These are phyloP conservation scores for Temnothorax curvispinosus DNA, from an alignment of 1,140 invertebrate species.

Conservation along the genomic window DNA sequence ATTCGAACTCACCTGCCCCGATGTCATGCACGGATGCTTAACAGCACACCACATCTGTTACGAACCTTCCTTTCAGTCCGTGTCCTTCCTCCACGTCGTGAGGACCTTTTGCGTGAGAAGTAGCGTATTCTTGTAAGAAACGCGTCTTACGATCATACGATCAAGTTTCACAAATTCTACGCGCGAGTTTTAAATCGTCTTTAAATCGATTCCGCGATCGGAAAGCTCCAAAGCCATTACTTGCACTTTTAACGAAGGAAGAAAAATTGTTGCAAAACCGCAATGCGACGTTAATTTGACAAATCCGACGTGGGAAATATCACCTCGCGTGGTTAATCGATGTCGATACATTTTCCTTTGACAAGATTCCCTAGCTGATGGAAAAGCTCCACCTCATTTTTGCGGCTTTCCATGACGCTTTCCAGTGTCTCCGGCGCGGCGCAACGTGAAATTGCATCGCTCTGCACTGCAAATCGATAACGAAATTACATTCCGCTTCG, in stretches of 20 bases:
- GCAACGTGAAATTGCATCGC: slow-evolving; percentile 50
- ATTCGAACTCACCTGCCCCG: slow-evolving; percentile 80
- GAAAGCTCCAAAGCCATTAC: background rate
- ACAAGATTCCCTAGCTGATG: background rate
- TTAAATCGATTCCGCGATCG: too few relatives aligned
- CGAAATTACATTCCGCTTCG: slow-evolving; percentile 47
- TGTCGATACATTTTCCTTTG: slow-evolving; percentile 22
- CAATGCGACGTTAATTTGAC: slow-evolving; percentile 33
- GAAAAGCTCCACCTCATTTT: slow-evolving; percentile 40
- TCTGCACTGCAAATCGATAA: slow-evolving; percentile 24
- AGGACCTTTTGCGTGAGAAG: slow-evolving; percentile 61
- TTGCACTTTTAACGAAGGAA: background rate
- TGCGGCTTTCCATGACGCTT: slow-evolving; percentile 23
- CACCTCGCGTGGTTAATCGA: slow-evolving; percentile 11
- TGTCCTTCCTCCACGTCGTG: slow-evolving; percentile 73
- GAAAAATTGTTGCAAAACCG: background rate
- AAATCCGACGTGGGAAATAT: slow-evolving; percentile 6
- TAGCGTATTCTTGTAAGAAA: background rate
- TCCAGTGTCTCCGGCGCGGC: background rate
- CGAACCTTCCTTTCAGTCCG: slow-evolving; percentile 78
- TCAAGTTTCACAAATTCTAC: background rate
- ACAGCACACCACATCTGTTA: slow-evolving; percentile 78
- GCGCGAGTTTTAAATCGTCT: background rate
- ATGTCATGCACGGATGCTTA: slow-evolving; percentile 77
- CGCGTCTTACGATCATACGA: background rate